Conservation (phyloP, 2,888 invertebrate genomes). For the Drosophila colorata region DNA sequence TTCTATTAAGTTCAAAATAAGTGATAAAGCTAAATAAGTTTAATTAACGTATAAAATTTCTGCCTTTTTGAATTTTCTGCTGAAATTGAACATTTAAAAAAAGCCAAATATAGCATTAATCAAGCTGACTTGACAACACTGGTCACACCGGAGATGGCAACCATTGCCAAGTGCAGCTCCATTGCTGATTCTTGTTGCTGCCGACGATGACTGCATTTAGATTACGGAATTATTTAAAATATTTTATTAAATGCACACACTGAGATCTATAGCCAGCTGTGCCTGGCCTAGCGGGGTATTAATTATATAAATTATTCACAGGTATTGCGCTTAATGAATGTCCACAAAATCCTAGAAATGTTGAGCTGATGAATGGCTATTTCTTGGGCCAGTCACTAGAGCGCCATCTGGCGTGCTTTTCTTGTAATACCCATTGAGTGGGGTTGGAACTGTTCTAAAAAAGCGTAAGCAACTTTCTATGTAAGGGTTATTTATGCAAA, state of each 20-base stretch:
- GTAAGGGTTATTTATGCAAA: slow-evolving; percentile 57
- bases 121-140: not conserved
- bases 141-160: slow-evolving; percentile 41
- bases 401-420: slow-evolving; percentile 62
- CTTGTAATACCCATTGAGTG: slow-evolving; percentile 5
- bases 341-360: slow-evolving; percentile 48
- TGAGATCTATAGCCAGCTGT: slow-evolving; percentile 21
- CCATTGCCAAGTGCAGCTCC: slow-evolving; percentile 22
- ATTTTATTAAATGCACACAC: slow-evolving; percentile 82
- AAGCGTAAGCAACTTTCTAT: slow-evolving; percentile 5
- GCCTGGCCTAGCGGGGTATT: slow-evolving; percentile 67
- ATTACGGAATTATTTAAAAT: slow-evolving; percentile 85
- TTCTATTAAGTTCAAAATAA: too few species aligned
- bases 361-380: not conserved
- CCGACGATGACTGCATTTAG: slow-evolving; percentile 82
- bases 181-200: slow-evolving; percentile 10
- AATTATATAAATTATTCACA: slow-evolving; percentile 78
- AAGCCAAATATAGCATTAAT: not conserved
- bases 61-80: too few species aligned
- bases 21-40: too few species aligned
- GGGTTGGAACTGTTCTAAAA: slow-evolving; percentile 78
- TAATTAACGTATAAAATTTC: too few species aligned
- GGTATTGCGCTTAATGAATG: slow-evolving; percentile 61
- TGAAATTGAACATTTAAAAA: not conserved
- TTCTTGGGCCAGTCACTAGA: slow-evolving; percentile 6